phyloP scores from a whole-genome alignment of 2,888 invertebrate species.

The Camponotus fellah region DNA sequence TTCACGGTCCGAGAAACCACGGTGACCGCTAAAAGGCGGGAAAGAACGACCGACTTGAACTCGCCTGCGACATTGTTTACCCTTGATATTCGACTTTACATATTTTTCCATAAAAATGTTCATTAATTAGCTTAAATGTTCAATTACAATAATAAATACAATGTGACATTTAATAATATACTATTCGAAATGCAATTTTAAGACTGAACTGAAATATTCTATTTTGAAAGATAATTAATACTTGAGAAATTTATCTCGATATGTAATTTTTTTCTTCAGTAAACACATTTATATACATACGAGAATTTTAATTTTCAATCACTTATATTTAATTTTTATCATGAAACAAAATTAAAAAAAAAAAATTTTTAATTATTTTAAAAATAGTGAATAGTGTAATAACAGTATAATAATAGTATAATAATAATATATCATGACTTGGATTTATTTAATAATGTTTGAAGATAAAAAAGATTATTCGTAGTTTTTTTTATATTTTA shows the following conservation, averaged over 20 bases:
- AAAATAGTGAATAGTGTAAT: background rate
- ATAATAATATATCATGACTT: background rate
- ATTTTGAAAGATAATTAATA: background rate
- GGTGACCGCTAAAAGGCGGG: slow-evolving; percentile 21
- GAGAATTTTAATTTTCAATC: background rate
- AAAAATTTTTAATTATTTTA: background rate
- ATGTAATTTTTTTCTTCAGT: background rate
- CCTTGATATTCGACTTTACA: slow-evolving; percentile 22
- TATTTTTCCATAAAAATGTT: background rate
- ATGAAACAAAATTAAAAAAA: background rate
- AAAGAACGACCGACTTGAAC: slow-evolving; percentile 43
- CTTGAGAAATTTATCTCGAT: background rate
- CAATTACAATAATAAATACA: background rate
- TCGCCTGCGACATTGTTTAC: slow-evolving; percentile 21
- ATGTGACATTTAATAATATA: background rate
- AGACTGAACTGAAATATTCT: background rate
- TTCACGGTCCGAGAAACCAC: background rate
- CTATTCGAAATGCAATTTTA: background rate
- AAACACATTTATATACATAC: background rate
- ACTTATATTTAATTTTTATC: background rate
- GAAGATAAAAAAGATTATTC: background rate
- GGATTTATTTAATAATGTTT: background rate
- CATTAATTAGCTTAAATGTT: background rate
- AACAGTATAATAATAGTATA: background rate
- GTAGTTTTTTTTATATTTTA: background rate